Percentiles rank a stretch among this genome's conserved stretches.
These are phyloP conservation scores for Endotricha flammealis DNA, from an alignment of 2,888 invertebrate species.

Conservation along the genomic window DNA sequence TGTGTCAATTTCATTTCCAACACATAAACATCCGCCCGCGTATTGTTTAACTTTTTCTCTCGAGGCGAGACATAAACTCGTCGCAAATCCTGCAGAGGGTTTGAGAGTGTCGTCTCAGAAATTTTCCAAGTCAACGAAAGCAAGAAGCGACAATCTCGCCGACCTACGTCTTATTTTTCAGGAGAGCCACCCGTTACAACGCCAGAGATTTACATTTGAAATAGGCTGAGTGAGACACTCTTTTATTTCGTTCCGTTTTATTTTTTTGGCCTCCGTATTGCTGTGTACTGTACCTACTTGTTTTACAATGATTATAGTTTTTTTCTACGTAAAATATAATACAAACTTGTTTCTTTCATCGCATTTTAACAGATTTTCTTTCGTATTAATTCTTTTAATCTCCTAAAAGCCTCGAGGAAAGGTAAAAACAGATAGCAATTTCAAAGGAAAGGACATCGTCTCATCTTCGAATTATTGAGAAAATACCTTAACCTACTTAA, in stretches of 20 bases:
- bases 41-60: constrained; percentile 56
- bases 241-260: constrained; percentile 54
- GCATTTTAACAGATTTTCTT: too few species aligned
- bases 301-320: too few species aligned
- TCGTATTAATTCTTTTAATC: too few species aligned
- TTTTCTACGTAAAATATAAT: too few species aligned
- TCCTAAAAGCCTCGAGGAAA: too few species aligned
- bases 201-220: constrained; percentile 70
- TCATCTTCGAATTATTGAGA: too few species aligned
- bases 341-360: too few species aligned
- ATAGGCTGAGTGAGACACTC: constrained; percentile 56
- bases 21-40: constrained; percentile 35
- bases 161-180: constrained; percentile 66
- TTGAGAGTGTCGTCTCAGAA: constrained; percentile 48
- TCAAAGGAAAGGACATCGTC: too few species aligned
- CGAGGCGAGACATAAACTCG: constrained; percentile 52
- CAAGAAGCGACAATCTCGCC: constrained; percentile 58
- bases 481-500: too few species aligned
- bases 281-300: constrained; percentile 7
- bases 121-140: constrained; percentile 61
- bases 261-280: constrained; percentile 40
- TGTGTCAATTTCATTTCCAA: constrained; percentile 32
- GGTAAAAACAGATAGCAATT: too few species aligned
- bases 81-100: constrained; percentile 53
- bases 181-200: constrained; percentile 60